Percentiles rank a stretch among this genome's conserved stretches.
These are phyloP conservation scores for Corydoras sp. DNA, from an alignment of 2,113 vertebrate genomes.

Conservation along the genomic window DNA sequence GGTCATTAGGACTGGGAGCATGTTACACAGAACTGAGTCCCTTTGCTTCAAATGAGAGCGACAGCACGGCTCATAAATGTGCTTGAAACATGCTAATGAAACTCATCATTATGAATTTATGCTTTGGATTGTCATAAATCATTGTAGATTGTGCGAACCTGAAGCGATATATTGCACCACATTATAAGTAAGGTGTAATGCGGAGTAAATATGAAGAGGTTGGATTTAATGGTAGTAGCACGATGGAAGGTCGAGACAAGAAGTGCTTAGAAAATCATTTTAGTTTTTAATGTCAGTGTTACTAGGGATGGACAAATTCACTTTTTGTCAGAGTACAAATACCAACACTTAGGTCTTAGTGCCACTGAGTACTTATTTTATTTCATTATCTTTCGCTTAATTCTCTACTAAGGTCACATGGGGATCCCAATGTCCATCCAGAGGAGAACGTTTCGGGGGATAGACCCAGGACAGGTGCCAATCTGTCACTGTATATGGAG, in stretches of 20 bases:
- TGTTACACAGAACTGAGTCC: slow-evolving; percentile 35
- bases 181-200: not conserved
- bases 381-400: too few relatives aligned
- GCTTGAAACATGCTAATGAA: slow-evolving; percentile 45
- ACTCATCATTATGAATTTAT: slow-evolving; percentile 50
- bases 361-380: too few relatives aligned
- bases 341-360: too few relatives aligned
- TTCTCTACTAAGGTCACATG: too few relatives aligned
- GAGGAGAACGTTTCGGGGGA: too few relatives aligned
- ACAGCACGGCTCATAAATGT: slow-evolving; percentile 45
- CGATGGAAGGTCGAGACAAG: slow-evolving; percentile 6
- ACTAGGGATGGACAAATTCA: too few relatives aligned
- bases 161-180: slow-evolving; percentile 19
- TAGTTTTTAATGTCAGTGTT: too few relatives aligned
- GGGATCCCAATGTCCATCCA: too few relatives aligned
- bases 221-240: not conserved
- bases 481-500: too few relatives aligned
- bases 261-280: not conserved
- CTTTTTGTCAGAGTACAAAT: too few relatives aligned
- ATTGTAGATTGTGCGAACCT: slow-evolving; percentile 43
- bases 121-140: slow-evolving; percentile 31
- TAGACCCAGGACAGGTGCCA: too few relatives aligned
- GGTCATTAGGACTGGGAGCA: slow-evolving; percentile 44
- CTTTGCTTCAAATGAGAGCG: slow-evolving; percentile 38
- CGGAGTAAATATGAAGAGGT: not conserved